Conservation (phyloP, 2,797 vertebrate genomes). For the Micropoecilia bifurca region DNA sequence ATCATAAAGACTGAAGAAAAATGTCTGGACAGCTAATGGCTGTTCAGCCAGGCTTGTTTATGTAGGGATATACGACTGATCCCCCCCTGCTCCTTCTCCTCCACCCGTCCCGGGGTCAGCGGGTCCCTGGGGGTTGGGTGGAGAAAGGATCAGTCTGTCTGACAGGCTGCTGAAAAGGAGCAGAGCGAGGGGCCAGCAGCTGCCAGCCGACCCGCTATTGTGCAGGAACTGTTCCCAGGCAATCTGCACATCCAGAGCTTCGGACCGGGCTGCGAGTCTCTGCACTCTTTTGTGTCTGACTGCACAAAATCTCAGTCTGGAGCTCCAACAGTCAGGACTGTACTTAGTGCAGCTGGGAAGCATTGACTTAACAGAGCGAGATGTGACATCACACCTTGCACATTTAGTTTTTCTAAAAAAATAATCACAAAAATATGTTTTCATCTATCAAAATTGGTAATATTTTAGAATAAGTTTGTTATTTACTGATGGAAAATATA, state of each 20-base stretch:
- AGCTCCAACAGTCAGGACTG: not conserved
- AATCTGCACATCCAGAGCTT: conserved; percentile 57
- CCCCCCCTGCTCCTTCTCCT: conserved; percentile 23
- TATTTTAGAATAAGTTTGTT: not conserved
- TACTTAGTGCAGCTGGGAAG: not conserved
- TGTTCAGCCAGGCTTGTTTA: conserved; percentile 58
- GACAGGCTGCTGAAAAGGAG: conserved; percentile 74
- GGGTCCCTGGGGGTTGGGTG: conserved; percentile 67
- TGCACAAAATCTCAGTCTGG: conserved; percentile 37
- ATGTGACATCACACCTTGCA: not conserved
- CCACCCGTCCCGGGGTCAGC: conserved; percentile 56
- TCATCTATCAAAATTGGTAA: not conserved
- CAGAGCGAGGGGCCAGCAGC: conserved; percentile 72
- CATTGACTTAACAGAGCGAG: not conserved
- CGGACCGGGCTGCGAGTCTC: conserved; percentile 59
- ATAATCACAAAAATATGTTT: not conserved
- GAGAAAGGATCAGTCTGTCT: conserved; percentile 73
- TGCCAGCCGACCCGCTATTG: conserved; percentile 76
- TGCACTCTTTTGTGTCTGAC: conserved; percentile 76
- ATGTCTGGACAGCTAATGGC: conserved; percentile 22
- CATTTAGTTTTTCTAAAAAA: not conserved
- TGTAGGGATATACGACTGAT: conserved; percentile 56
- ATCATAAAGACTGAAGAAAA: conserved; percentile 18
- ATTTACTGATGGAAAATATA: not conserved
- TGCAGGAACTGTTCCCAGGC: conserved; percentile 75